phyloP scores from a whole-genome alignment of 1,140 invertebrate species.

The Achatina immaculata region DNA sequence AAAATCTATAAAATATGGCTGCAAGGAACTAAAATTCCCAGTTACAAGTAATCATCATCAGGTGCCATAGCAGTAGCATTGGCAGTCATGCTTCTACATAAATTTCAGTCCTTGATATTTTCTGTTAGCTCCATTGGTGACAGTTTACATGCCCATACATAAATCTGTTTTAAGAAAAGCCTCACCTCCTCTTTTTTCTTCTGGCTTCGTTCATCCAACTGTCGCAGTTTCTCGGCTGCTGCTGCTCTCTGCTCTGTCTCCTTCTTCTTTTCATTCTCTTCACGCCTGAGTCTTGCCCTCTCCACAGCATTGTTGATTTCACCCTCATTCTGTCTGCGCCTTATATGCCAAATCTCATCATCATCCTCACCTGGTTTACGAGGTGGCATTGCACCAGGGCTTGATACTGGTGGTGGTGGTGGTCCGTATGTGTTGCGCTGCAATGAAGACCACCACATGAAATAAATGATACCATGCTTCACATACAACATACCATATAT shows the following conservation, averaged over 20 bases:
- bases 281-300: conserved; percentile 82
- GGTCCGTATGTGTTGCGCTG: conserved; percentile 54
- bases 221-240: conserved; percentile 76
- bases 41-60: too few relatives aligned
- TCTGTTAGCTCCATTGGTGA: too few relatives aligned
- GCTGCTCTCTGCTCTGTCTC: conserved; percentile 75
- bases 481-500: background rate
- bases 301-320: conserved; percentile 82
- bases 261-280: conserved; percentile 85
- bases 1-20: too few relatives aligned
- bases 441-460: background rate
- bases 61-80: too few relatives aligned
- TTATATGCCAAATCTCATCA: conserved; percentile 82
- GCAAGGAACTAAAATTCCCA: too few relatives aligned
- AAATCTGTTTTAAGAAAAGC: background rate
- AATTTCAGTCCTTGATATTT: too few relatives aligned
- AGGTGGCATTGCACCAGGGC: conserved; percentile 28
- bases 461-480: background rate
- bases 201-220: conserved; percentile 75
- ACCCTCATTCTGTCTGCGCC: conserved; percentile 77
- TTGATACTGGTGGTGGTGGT: conserved; percentile 42
- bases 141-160: background rate
- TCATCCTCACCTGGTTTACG: conserved; percentile 66
- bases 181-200: conserved; percentile 52
- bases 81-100: too few relatives aligned